phyloP scores from a whole-genome alignment of 53 echinoderm and acorn worm species.

The Pentamera pediparva region DNA sequence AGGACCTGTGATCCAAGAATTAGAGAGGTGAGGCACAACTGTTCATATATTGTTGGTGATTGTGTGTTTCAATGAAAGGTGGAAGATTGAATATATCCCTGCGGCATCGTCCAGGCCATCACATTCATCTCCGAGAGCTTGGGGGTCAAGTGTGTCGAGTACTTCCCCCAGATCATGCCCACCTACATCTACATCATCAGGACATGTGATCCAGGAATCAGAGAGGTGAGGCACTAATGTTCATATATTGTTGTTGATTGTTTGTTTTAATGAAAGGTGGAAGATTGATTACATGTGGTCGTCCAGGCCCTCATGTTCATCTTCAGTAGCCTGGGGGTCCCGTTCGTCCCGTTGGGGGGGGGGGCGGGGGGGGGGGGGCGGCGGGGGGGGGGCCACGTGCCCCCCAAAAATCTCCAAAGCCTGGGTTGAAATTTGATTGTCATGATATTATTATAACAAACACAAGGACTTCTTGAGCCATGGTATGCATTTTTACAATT shows the following conservation, averaged over 20 bases:
- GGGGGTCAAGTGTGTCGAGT: slow-evolving; percentile 96
- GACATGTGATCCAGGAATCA: slow-evolving; percentile 76
- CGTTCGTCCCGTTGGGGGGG: slow-evolving; percentile 88
- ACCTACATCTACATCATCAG: slow-evolving; percentile 87
- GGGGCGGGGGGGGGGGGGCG: no score
- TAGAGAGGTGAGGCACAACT: no score
- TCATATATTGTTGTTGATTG: neutral
- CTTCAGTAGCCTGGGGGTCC: slow-evolving; percentile 90
- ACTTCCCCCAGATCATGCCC: slow-evolving; percentile 97
- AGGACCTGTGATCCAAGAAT: no score
- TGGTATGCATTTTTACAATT: no score
- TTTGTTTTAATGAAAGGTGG: neutral
- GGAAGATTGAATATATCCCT: no score
- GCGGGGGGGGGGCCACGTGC: no score
- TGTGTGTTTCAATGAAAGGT: no score
- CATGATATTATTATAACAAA: no score
- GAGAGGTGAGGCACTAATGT: slow-evolving; percentile 53
- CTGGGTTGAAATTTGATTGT: no score
- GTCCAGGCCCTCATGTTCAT: slow-evolving; percentile 94
- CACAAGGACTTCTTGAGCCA: no score
- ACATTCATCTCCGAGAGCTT: slow-evolving; percentile 99
- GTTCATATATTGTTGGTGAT: no score
- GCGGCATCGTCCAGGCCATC: slow-evolving; percentile 88
- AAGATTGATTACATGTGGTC: slow-evolving; percentile 18
- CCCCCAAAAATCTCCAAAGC: no score